Evolutionary conservation across 2,113 vertebrate species (phyloP), one percentile per base, ranked within the genome.

Genomic region (Todiramphus chloris): DNA sequence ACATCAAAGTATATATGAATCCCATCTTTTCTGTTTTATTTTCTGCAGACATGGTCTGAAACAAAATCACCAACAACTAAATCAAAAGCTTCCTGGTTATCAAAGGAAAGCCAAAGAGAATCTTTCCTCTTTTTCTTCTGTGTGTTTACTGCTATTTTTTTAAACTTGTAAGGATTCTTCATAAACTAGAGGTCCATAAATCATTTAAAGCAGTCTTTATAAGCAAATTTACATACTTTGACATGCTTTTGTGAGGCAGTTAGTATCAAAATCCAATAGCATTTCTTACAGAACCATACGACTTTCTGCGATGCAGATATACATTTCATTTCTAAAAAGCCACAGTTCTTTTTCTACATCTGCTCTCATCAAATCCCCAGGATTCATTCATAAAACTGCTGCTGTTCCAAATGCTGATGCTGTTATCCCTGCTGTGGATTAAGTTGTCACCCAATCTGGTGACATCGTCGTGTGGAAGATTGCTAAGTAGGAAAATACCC

Each of bases 201-300:
- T 91, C 58, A 93, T 85, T 93, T 68, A 96, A 88, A 97, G 97
- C 92, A 92, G 95, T 94, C 93, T 96, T 96, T 87, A 96, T 93
- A 97, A 97, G 97, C 92, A 81, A 93, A 94, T 97, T 79, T 97
- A 98, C 94, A 97, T 85, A 90, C 90, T 89, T 72, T 83, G 95
- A 97, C 98, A 97, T 98, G 97, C 97, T 97, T 97, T 96, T 87
- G 31, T 96, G 96, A 96, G 80, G 97, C 93, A 83, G 89, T 95
- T 94, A 85, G 94, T 84, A 95, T 95, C 95, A 87, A 86, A 93
- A 97, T 86, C 92, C 94, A 44, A 11, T 16, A 82, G 86, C 83
- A 92, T 72, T 93, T 89, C 93, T 92, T 60, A 70, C 87, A 95
- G 94, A 96, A 66, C 33, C 59, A 51, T 64, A 90, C 16, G 60